Percentiles rank a stretch among this genome's conserved stretches.
Conservation (phyloP, 2,113 vertebrate genomes). For the Eurystomus gularis region DNA sequence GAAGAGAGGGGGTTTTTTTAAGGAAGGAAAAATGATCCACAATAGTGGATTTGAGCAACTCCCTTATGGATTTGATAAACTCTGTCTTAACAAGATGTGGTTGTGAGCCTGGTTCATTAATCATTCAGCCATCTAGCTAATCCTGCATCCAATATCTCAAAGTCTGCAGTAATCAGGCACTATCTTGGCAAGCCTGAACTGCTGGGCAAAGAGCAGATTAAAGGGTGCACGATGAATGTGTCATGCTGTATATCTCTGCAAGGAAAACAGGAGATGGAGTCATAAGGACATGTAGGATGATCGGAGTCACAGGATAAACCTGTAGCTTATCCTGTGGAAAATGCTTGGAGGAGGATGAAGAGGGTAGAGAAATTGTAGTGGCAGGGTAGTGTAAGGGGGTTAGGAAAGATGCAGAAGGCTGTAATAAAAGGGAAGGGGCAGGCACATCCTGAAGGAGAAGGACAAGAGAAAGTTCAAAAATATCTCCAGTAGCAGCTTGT, state of each 20-base stretch:
- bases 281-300: neutral
- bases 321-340: neutral
- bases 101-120: neutral
- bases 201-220: neutral
- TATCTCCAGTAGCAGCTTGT: neutral
- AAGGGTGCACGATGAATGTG: neutral
- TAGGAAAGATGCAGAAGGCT: neutral
- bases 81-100: neutral
- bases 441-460: neutral
- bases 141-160: neutral
- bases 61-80: conserved; percentile 32
- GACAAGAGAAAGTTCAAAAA: neutral
- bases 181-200: neutral
- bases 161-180: neutral
- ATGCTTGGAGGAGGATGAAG: neutral
- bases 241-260: neutral
- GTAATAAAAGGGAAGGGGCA: neutral
- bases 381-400: rapidly evolving
- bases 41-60: neutral
- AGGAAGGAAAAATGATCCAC: neutral
- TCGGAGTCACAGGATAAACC: neutral
- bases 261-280: rapidly evolving
- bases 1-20: neutral
- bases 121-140: neutral
- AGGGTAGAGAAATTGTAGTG: neutral